These are phyloP conservation scores for Calidris pygmaea DNA, from an alignment of 2,113 vertebrate genomes.

Conservation along the genomic window DNA sequence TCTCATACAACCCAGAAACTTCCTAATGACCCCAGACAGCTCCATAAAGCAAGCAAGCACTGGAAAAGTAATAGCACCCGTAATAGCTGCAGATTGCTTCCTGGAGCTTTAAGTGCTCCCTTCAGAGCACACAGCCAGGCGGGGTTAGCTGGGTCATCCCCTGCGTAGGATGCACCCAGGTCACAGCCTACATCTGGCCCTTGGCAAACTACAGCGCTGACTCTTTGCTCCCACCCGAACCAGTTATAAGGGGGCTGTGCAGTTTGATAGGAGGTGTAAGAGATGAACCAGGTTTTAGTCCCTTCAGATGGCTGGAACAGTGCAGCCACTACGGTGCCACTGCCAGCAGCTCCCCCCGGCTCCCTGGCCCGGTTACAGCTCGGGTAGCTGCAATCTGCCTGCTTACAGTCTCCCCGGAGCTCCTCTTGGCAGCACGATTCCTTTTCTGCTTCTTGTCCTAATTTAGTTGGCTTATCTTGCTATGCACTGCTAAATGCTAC, in stretches of 20 bases:
- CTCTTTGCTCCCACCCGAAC: background rate
- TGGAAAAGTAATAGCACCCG: conserved; percentile 11
- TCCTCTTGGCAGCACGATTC: conserved; percentile 14
- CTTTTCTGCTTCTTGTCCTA: conserved; percentile 20
- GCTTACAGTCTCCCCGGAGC: background rate
- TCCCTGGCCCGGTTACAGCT: conserved; percentile 24
- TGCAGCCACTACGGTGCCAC: background rate
- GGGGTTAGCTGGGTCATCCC: background rate
- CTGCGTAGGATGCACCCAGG: background rate
- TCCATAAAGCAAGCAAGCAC: background rate
- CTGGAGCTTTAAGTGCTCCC: background rate
- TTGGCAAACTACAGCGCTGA: background rate
- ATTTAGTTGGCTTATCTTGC: conserved; percentile 23
- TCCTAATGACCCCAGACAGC: conserved; percentile 22
- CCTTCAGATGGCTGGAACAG: background rate
- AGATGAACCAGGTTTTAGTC: background rate
- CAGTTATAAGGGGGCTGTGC: background rate
- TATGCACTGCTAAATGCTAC: background rate
- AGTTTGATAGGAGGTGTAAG: background rate
- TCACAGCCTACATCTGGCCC: background rate
- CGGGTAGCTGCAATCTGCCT: conserved; percentile 23
- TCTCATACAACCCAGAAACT: conserved; percentile 1
- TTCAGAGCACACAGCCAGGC: background rate
- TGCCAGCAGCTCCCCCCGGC: background rate
- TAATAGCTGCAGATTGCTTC: background rate